A percentile compares a stretch with the other conserved stretches of the same genome.
Conservation (phyloP, 2,113 vertebrate genomes). For the Struthio camelus region DNA sequence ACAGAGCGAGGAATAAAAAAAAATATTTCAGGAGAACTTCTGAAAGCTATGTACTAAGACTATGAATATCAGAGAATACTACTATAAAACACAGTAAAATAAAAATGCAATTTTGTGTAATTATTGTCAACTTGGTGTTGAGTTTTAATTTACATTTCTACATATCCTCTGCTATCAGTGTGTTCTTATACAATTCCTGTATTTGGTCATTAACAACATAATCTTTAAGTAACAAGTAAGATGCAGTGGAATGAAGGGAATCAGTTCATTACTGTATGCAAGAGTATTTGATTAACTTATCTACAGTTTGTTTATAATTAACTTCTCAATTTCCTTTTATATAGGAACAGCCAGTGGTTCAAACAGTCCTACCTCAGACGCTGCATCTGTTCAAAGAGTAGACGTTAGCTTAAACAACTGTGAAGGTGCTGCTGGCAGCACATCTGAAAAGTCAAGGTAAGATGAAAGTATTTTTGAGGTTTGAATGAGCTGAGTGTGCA, state of each 20-base stretch:
- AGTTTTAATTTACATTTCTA: neutral
- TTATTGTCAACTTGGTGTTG: neutral
- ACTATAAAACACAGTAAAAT: neutral
- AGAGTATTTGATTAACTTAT: neutral
- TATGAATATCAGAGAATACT: neutral
- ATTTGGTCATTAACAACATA: neutral
- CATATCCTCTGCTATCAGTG: neutral
- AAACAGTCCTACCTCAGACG: conserved; percentile 91
- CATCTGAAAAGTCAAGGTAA: conserved; percentile 87
- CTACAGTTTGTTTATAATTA: neutral
- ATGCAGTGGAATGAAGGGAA: neutral
- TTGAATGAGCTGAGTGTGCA: neutral
- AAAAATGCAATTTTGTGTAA: neutral
- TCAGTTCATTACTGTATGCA: neutral
- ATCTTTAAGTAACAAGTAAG: neutral
- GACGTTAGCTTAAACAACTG: conserved; percentile 92
- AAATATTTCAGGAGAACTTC: neutral
- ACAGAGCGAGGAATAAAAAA: neutral
- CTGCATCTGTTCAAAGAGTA: conserved; percentile 91
- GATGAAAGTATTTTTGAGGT: neutral
- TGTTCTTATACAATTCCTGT: neutral
- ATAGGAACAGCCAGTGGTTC: conserved; percentile 83
- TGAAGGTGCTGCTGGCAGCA: conserved; percentile 87
- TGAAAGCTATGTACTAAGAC: neutral
- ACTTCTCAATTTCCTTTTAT: conserved; percentile 14